Evolutionary conservation across 1,140 invertebrate genomes (phyloP), one percentile per base, ranked within the genome.

Genomic region (Pseudomyrmex cubaensis): DNA sequence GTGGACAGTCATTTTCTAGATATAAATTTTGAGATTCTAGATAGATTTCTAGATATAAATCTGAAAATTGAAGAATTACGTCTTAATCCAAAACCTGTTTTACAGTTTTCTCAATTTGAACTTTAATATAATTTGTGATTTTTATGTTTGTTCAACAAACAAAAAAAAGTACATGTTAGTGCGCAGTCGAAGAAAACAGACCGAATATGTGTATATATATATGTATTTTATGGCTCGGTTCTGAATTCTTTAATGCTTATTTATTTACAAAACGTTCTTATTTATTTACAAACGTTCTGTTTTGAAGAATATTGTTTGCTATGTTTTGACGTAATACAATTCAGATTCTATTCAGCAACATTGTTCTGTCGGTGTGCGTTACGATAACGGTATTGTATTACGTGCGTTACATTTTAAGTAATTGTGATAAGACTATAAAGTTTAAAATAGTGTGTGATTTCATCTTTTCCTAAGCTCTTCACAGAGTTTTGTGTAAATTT

Each of bases 201-300:
- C 76, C 76, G 66, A 80, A 70, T 70, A 35, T 62, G 15, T 25
- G 25, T 25, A 2, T 35, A 35, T 7, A 35, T 5, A 7, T 35
- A 7, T 35, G 35, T 35, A 7, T 59, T 70, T 78, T 72, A 25
- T 80, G 66, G 64, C 44, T 72, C 76, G 76, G 66, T 50, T 80
- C 76, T 54, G n/a, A 2, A 10, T 80, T 72, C 20, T 70, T 80
- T 78, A 78, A 25, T 12, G 2, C 15, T 78, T 69, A 2, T 57
- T 78, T 78, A 48, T 59, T 80, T 35, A 50, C 20, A 8, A 80
- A 61, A 59, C 8, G 15, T 5, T 46, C 5, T 67, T 22, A 77
- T 44, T 17, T 25, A 10, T 50, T 69, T 2, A 9, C 10, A 17
- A 44, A 15, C 44, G 50, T 77, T 35, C 5, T 35, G 35, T 35